Evolutionary conservation across 2,888 invertebrate species (phyloP).

Genomic region (Drosophila paracracens): DNA sequence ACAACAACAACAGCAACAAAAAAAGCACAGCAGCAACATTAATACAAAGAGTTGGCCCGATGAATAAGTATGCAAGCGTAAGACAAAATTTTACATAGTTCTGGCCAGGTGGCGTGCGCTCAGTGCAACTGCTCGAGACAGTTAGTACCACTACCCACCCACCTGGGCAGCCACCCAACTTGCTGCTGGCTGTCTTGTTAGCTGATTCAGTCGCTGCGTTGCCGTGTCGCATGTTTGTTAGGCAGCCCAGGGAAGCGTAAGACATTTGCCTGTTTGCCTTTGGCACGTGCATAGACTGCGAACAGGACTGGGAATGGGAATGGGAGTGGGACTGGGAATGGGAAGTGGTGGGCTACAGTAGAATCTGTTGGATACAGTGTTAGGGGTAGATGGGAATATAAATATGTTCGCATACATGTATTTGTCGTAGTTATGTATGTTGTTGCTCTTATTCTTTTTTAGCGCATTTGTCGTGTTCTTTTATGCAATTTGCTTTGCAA

Average conservation of each 20-base stretch:
- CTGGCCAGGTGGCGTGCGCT: constrained; percentile 8
- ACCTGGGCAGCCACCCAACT: constrained; percentile 23
- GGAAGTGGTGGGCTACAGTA: neutral
- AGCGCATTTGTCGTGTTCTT: constrained; percentile 47
- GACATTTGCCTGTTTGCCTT: constrained; percentile 71
- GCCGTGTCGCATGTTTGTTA: constrained; percentile 70
- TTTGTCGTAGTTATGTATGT: constrained; percentile 46
- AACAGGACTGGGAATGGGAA: neutral
- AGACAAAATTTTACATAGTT: constrained; percentile 46
- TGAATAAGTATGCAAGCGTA: constrained; percentile 60
- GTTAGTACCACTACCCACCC: constrained; percentile 11
- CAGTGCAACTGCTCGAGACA: constrained; percentile 37
- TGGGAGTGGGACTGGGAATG: neutral
- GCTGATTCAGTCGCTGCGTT: constrained; percentile 46
- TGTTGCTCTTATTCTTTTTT: constrained; percentile 55
- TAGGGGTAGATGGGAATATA: constrained; percentile 4
- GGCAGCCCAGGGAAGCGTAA: constrained; percentile 69
- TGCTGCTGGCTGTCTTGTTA: constrained; percentile 68
- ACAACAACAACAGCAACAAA: constrained; percentile 27
- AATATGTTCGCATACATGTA: constrained; percentile 5
- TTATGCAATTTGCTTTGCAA: constrained; percentile 75
- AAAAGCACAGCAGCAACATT: constrained; percentile 28
- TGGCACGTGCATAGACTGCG: constrained; percentile 58
- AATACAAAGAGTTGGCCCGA: constrained; percentile 12
- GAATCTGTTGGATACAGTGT: neutral